Evolutionary conservation across 2,113 vertebrate genomes (phyloP), one percentile per base, ranked within the genome.

Genomic region (Rhinoptilus africanus): DNA sequence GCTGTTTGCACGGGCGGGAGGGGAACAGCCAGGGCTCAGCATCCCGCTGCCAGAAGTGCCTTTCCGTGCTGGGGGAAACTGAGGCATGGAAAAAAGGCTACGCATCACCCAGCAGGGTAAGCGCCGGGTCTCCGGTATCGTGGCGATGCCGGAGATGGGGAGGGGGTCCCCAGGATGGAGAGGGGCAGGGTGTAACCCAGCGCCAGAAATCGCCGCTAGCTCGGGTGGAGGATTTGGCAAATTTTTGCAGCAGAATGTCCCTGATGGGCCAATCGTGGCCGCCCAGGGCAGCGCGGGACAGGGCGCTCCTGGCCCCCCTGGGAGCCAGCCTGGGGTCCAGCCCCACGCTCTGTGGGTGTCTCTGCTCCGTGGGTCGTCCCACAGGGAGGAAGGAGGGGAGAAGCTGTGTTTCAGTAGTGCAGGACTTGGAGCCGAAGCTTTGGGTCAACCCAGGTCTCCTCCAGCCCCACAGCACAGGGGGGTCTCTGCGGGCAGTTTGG

Each of bases 251-350:
- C n/a, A 21, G n/a, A 3, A 18, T 0, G 4, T n/a, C 30, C 67
- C 34, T 2, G 1, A 0, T 0, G 16, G 35, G 26, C n/a, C 60
- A 60, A 80, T 1, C 0, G 3, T 1, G 4, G 41, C 67, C 3
- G 2, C 8, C 73, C 0, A 1, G 53, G 35, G 54, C 62, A 83
- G 26, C 2, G 2, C 5, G 56, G 57, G 45, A 39, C 2, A 1
- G 27, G 47, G 37, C 0, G 2, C 18, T 50, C 35, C 57, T 14
- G 39, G 32, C 5, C 2, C 17, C n/a, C 35, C 7, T 1, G 15
- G 37, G 53, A 67, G 47, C 15, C 53, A 26, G 27, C 19, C 27
- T 0, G 1, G 28, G 23, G 12, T 8, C 47, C 2, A 1, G 20
- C n/a, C n/a, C 37, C 37, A 10, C 2, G 1, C 13, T 4, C 64